Conservation (phyloP, 1,140 invertebrate species). For the Mylabris phalerata region DNA sequence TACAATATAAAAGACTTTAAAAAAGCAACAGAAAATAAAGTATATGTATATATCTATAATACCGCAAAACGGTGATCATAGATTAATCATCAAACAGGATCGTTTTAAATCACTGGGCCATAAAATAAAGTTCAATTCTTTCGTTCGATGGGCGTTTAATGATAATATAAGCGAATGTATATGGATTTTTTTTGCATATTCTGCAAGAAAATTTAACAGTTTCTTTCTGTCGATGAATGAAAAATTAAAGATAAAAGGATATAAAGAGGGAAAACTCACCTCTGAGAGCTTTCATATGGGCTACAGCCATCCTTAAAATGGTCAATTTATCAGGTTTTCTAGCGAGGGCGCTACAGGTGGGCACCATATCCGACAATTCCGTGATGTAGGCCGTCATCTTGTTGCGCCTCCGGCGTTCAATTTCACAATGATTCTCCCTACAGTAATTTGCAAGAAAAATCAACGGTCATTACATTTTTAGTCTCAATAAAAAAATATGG, state of each 20-base stretch:
- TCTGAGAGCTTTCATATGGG: conserved; percentile 96
- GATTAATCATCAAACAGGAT: too few species aligned
- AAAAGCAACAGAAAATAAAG: too few species aligned
- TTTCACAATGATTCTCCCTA: conserved; percentile 99
- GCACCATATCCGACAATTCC: conserved; percentile 99
- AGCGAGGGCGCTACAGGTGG: conserved; percentile 93
- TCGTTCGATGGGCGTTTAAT: too few species aligned
- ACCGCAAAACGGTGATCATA: too few species aligned
- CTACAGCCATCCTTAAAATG: conserved; percentile 98
- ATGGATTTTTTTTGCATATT: neutral
- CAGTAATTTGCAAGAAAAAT: conserved; percentile 50
- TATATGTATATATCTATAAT: too few species aligned
- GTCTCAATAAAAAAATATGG: neutral
- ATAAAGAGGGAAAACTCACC: conserved; percentile 51
- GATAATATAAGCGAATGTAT: neutral
- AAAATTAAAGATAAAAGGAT: too few species aligned
- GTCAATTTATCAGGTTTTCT: conserved; percentile 99
- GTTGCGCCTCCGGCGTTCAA: conserved; percentile 93
- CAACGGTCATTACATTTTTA: conserved; percentile 46
- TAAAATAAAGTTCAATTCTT: too few species aligned
- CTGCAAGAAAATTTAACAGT: conserved; percentile 4
- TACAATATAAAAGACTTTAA: too few species aligned
- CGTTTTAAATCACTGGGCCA: too few species aligned
- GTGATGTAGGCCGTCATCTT: conserved; percentile 99
- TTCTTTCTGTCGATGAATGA: too few species aligned